Conservation (phyloP, 2,797 vertebrate genomes). For the Cyprinodon diabolis region DNA sequence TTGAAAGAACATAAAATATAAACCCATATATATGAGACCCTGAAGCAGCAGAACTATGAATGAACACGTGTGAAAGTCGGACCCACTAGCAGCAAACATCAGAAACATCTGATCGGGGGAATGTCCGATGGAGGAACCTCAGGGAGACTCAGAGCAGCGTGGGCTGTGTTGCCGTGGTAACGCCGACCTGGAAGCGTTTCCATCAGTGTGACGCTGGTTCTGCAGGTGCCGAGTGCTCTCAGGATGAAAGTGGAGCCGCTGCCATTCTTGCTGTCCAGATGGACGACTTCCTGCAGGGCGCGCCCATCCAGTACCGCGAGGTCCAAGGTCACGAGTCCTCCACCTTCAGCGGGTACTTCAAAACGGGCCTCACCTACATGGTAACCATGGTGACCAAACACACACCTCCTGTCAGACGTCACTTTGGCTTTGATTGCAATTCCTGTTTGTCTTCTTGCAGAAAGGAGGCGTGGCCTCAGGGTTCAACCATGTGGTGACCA, state of each 20-base stretch:
- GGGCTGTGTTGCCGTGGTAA: too few species aligned
- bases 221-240: slow-evolving; percentile 84
- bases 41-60: too few species aligned
- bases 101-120: too few species aligned
- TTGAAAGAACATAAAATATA: too few species aligned
- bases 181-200: not conserved
- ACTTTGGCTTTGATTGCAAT: not conserved
- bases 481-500: slow-evolving; percentile 60
- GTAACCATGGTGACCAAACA: slow-evolving; percentile 50
- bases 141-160: too few species aligned
- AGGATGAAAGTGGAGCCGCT: slow-evolving; percentile 87
- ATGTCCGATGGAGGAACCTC: too few species aligned
- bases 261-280: slow-evolving; percentile 90
- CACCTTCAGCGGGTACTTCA: slow-evolving; percentile 90
- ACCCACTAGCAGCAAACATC: too few species aligned
- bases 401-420: not conserved
- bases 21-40: too few species aligned
- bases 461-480: slow-evolving; percentile 72
- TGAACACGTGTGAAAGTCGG: too few species aligned
- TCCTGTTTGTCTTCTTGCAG: slow-evolving; percentile 45
- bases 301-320: slow-evolving; percentile 87
- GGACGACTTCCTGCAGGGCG: slow-evolving; percentile 87
- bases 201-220: not conserved
- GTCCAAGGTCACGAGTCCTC: slow-evolving; percentile 87
- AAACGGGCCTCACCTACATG: slow-evolving; percentile 90